phyloP scores from a whole-genome alignment of 2,888 invertebrate species.

The Chalcosyrphus nemorum region DNA sequence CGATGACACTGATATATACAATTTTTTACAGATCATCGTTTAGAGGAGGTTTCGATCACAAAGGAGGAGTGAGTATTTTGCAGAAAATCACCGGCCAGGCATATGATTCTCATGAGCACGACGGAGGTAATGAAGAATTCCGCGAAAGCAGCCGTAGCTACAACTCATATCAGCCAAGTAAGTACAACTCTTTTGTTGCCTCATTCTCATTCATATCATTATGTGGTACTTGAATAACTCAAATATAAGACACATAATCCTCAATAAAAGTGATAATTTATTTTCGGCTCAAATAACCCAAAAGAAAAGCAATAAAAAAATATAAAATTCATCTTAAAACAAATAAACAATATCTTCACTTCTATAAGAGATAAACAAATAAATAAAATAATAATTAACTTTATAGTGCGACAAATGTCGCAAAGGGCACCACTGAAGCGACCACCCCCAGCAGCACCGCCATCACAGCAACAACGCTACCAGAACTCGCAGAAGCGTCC shows the following conservation, averaged over 20 bases:
- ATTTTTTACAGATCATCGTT: slow-evolving; percentile 5
- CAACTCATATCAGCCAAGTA: slow-evolving; percentile 30
- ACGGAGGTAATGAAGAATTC: slow-evolving; percentile 5
- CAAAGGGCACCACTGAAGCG: slow-evolving; percentile 57
- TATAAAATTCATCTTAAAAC: slow-evolving; percentile 3
- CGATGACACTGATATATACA: not conserved
- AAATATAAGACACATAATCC: not conserved
- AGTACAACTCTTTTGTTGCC: slow-evolving; percentile 6
- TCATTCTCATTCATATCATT: not conserved
- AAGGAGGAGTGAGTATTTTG: slow-evolving; percentile 51
- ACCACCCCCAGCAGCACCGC: slow-evolving; percentile 17
- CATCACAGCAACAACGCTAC: slow-evolving; percentile 29
- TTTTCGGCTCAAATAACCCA: slow-evolving; percentile 26
- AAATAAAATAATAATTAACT: slow-evolving; percentile 57
- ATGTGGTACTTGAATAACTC: slow-evolving; percentile 46
- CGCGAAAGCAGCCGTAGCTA: not conserved
- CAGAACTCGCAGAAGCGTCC: slow-evolving; percentile 44
- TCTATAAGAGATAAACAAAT: slow-evolving; percentile 21
- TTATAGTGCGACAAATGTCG: slow-evolving; percentile 62
- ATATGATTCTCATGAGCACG: slow-evolving; percentile 1
- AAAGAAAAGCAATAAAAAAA: slow-evolving; percentile 16
- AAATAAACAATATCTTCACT: not conserved
- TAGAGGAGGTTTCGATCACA: slow-evolving; percentile 1
- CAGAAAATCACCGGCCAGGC: slow-evolving; percentile 55
- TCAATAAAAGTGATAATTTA: not conserved